These are phyloP conservation scores for Brienomyrus brachyistius DNA, from an alignment of 2,113 vertebrate species.

Conservation along the genomic window DNA sequence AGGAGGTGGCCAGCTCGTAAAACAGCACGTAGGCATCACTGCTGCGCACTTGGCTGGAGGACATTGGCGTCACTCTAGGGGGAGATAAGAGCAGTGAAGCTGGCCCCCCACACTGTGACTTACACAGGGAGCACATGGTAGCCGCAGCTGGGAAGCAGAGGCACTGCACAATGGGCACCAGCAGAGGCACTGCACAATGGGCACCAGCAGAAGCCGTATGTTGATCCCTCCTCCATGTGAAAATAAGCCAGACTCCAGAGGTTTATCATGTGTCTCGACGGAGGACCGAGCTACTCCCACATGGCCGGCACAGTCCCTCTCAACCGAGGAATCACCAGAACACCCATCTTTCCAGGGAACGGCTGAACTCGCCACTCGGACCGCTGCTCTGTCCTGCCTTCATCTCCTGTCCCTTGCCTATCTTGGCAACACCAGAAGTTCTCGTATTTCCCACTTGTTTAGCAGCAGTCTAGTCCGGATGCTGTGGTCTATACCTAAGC, in stretches of 20 bases:
- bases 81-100: neutral
- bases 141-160: too few relatives aligned
- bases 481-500: neutral
- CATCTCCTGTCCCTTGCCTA: neutral
- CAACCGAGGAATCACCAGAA: too few relatives aligned
- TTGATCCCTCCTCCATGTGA: too few relatives aligned
- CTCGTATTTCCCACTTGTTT: neutral
- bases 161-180: too few relatives aligned
- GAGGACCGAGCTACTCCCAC: neutral
- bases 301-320: neutral
- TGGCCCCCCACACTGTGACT: neutral
- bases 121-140: neutral
- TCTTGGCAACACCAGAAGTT: neutral
- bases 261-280: neutral
- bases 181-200: too few relatives aligned
- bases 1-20: constrained; percentile 85
- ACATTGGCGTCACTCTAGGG: constrained; percentile 85
- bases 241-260: too few relatives aligned
- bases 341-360: too few relatives aligned
- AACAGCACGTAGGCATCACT: constrained; percentile 95
- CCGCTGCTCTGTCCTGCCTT: too few relatives aligned
- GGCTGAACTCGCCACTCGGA: too few relatives aligned
- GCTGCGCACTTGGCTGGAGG: constrained; percentile 89
- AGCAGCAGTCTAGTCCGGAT: neutral
- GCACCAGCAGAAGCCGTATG: too few relatives aligned